phyloP scores from a whole-genome alignment of 2,797 vertebrate species.

The Eidolon dupreanum region DNA sequence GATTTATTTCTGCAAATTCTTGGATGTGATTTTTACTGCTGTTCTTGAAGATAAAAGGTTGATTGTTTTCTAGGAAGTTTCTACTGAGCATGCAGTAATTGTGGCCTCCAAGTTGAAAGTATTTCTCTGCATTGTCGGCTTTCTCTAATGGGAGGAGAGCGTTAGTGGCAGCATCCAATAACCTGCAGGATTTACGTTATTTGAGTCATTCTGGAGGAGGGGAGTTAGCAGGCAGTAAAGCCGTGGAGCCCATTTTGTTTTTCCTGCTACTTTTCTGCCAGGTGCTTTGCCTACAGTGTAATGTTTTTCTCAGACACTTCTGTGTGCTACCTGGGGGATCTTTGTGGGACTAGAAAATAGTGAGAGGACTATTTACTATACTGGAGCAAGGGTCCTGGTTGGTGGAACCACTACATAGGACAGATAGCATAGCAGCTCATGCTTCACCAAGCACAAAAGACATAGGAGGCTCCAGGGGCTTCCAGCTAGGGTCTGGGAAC shows the following conservation, averaged over 20 bases:
- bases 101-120: constrained; percentile 48
- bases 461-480: background rate
- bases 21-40: constrained; percentile 45
- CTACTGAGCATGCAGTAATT: constrained; percentile 60
- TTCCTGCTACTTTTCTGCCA: constrained; percentile 24
- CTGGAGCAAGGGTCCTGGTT: constrained; percentile 10
- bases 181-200: constrained; percentile 16
- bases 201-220: constrained; percentile 35
- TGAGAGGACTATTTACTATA: background rate
- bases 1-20: constrained; percentile 66
- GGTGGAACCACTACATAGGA: background rate
- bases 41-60: constrained; percentile 66
- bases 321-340: background rate
- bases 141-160: constrained; percentile 32
- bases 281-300: background rate
- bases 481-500: background rate
- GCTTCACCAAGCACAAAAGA: background rate
- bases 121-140: constrained; percentile 26
- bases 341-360: constrained; percentile 2
- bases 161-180: background rate
- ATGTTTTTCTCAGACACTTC: background rate
- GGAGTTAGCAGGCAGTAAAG: constrained; percentile 10
- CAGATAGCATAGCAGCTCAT: background rate
- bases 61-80: constrained; percentile 80
- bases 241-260: constrained; percentile 36